Percentiles rank a stretch among this genome's conserved stretches.
Conservation (phyloP, 2,888 invertebrate genomes). For the Ditylenchus weischeri region DNA sequence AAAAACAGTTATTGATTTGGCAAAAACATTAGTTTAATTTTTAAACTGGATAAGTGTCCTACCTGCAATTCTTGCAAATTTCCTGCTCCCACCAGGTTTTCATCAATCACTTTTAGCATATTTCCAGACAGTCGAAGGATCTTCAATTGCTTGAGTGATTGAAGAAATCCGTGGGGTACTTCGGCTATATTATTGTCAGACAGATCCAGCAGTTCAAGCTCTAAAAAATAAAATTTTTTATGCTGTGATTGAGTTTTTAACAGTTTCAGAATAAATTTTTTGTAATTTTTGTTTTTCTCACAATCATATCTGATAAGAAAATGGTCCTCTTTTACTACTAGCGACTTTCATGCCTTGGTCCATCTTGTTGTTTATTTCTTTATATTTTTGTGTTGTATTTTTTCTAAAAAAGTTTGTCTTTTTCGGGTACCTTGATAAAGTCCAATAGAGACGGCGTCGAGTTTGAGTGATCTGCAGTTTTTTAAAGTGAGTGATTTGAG, state of each 20-base stretch:
- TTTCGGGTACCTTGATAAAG: slow-evolving; percentile 25
- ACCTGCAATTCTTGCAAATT: not conserved
- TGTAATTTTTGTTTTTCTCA: too few species aligned
- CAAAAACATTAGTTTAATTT: too few species aligned
- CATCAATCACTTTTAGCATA: not conserved
- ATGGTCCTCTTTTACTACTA: too few species aligned
- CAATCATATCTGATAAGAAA: too few species aligned
- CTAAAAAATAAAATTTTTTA: slow-evolving; percentile 3
- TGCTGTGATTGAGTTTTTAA: not conserved
- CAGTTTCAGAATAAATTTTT: too few species aligned
- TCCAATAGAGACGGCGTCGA: slow-evolving; percentile 23
- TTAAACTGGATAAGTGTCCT: not conserved
- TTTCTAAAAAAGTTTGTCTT: too few species aligned
- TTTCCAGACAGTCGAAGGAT: not conserved
- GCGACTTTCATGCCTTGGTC: too few species aligned
- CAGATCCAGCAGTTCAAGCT: slow-evolving; percentile 25
- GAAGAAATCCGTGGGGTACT: slow-evolving; percentile 14
- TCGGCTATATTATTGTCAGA: slow-evolving; percentile 20
- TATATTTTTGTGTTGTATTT: too few species aligned
- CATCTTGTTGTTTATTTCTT: too few species aligned
- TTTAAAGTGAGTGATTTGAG: slow-evolving; percentile 13
- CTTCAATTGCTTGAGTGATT: not conserved
- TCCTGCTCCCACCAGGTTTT: not conserved
- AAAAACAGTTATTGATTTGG: not conserved
- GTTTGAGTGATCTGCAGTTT: slow-evolving; percentile 9